Evolutionary conservation across 1,140 invertebrate genomes (phyloP).

Genomic region (Riptortus pedestris): DNA sequence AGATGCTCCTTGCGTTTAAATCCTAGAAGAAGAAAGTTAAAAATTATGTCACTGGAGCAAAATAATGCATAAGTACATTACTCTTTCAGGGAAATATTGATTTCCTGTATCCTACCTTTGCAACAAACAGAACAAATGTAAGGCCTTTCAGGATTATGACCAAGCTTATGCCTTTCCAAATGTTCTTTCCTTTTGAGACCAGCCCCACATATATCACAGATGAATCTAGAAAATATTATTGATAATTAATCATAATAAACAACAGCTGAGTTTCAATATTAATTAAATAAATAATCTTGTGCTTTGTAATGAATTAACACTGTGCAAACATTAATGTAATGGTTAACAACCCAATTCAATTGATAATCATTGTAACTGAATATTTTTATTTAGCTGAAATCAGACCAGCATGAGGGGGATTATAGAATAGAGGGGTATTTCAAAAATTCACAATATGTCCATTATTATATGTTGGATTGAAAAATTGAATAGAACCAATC

Average conservation of each 20-base stretch:
- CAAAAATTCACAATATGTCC: too few relatives aligned
- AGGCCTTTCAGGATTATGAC: constrained; percentile 36
- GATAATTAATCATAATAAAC: constrained; percentile 26
- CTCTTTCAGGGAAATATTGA: too few relatives aligned
- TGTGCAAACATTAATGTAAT: not conserved
- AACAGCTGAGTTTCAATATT: not conserved
- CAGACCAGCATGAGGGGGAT: too few relatives aligned
- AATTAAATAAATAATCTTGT: not conserved
- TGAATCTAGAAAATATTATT: constrained; percentile 43
- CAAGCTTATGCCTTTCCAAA: constrained; percentile 35
- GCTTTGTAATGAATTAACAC: not conserved
- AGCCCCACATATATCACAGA: constrained; percentile 76
- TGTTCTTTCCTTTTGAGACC: constrained; percentile 52
- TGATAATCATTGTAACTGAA: too few relatives aligned
- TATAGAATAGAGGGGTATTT: too few relatives aligned
- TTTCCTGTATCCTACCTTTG: constrained; percentile 54
- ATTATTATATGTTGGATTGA: too few relatives aligned
- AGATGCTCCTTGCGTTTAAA: constrained; percentile 78
- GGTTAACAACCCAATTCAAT: too few relatives aligned
- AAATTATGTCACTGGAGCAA: not conserved
- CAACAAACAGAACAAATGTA: constrained; percentile 73
- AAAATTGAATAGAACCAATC: too few relatives aligned
- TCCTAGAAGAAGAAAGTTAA: constrained; percentile 19
- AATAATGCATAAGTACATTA: constrained; percentile 14
- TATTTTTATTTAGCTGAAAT: too few relatives aligned